Evolutionary conservation across 2,797 vertebrate species (phyloP).

Genomic region (Natrix natrix): DNA sequence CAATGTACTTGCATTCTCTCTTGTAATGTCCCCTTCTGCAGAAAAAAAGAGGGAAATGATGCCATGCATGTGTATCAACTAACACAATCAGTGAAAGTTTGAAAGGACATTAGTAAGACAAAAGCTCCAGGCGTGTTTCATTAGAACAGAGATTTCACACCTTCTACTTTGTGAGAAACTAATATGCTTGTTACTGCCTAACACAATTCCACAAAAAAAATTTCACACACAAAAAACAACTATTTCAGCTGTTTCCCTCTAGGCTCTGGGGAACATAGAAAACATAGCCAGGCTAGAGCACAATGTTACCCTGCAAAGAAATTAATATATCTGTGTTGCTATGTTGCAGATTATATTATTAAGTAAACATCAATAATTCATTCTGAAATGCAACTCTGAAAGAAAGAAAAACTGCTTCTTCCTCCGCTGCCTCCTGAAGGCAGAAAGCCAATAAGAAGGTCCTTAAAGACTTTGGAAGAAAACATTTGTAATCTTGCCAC

Average conservation of each 20-base stretch:
- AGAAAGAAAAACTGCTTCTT: neutral
- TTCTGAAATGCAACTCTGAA: neutral
- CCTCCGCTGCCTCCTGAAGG: no score
- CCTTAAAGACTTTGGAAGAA: neutral
- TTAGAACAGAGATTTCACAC: constrained; percentile 28
- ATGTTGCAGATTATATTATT: neutral
- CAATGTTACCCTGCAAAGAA: neutral
- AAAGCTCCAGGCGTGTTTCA: constrained; percentile 23
- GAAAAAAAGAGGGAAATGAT: neutral
- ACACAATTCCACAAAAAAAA: constrained; percentile 6
- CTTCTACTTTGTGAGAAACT: constrained; percentile 32
- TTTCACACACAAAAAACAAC: constrained; percentile 5
- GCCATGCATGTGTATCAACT: constrained; percentile 22
- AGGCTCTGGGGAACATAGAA: neutral
- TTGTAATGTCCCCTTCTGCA: constrained; percentile 25
- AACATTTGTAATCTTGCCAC: neutral
- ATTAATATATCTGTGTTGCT: neutral
- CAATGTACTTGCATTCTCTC: constrained; percentile 19
- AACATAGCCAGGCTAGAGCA: neutral
- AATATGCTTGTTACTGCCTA: constrained; percentile 31
- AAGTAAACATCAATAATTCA: neutral
- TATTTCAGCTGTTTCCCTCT: constrained; percentile 5
- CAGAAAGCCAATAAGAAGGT: neutral
- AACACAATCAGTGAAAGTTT: constrained; percentile 17
- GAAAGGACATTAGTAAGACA: constrained; percentile 31